phyloP scores from a whole-genome alignment of 2,888 invertebrate genomes.

The Melolontha melolontha region DNA sequence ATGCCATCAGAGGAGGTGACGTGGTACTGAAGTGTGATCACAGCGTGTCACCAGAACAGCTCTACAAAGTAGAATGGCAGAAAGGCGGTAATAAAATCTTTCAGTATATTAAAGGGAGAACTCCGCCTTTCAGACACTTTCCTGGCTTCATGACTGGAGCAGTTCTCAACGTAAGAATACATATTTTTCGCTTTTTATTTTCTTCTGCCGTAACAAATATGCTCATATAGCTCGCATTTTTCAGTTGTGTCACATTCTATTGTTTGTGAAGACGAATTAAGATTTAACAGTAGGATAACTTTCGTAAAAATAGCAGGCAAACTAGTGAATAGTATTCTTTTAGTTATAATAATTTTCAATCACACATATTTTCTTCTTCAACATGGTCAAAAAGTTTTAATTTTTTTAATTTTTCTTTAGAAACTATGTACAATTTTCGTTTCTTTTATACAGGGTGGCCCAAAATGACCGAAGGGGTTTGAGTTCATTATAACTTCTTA shows the following conservation, averaged over 20 bases:
- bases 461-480: too few species aligned
- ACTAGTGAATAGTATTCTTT: too few species aligned
- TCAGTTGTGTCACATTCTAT: constrained; percentile 1
- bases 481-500: too few species aligned
- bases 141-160: constrained; percentile 73
- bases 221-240: not conserved
- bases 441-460: too few species aligned
- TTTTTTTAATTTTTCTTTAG: too few species aligned
- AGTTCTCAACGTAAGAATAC: constrained; percentile 78
- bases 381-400: too few species aligned
- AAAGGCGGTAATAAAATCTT: constrained; percentile 80
- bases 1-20: constrained; percentile 78
- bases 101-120: constrained; percentile 82
- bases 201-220: constrained; percentile 5
- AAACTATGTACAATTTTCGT: too few species aligned
- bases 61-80: constrained; percentile 84
- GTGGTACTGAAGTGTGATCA: constrained; percentile 81
- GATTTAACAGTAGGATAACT: constrained; percentile 4
- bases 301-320: too few species aligned
- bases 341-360: too few species aligned
- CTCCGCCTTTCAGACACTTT: constrained; percentile 78
- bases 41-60: constrained; percentile 78
- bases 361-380: too few species aligned
- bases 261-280: constrained; percentile 18
- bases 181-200: constrained; percentile 27